Evolutionary conservation across 2,888 invertebrate genomes (phyloP).

Genomic region (Drosophila monieri): DNA sequence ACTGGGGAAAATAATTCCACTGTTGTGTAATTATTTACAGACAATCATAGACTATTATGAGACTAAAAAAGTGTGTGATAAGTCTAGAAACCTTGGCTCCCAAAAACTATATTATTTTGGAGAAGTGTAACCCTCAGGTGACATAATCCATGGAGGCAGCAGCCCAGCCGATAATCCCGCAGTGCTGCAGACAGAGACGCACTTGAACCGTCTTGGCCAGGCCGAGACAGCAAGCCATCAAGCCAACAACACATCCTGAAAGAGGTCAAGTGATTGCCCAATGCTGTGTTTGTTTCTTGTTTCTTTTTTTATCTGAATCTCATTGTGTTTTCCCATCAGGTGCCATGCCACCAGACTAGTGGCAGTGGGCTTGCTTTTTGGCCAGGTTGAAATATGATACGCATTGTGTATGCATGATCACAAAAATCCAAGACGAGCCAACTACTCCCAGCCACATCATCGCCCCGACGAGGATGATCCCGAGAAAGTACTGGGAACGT

Average conservation of each 20-base stretch:
- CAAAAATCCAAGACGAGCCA: conserved; percentile 34
- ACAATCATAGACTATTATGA: not conserved
- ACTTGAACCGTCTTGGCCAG: conserved; percentile 62
- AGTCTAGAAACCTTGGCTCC: too few relatives aligned
- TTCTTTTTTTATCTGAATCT: conserved; percentile 39
- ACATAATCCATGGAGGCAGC: conserved; percentile 58
- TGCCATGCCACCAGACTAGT: conserved; percentile 49
- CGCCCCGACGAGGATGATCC: conserved; percentile 6
- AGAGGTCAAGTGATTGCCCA: conserved; percentile 81
- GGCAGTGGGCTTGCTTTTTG: conserved; percentile 10
- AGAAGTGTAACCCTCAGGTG: conserved; percentile 41
- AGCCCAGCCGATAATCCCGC: conserved; percentile 17
- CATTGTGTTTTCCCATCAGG: conserved; percentile 83
- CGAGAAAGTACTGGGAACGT: not conserved
- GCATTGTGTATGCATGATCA: conserved; percentile 81
- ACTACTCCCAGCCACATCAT: not conserved
- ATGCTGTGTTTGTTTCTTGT: conserved; percentile 41
- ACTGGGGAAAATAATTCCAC: conserved; percentile 6
- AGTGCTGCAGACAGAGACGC: conserved; percentile 48
- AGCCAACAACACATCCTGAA: conserved; percentile 80
- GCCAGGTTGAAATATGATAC: conserved; percentile 80
- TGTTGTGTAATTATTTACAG: conserved; percentile 7
- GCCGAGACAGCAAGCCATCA: conserved; percentile 12
- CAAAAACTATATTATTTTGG: too few relatives aligned
- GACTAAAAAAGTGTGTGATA: too few relatives aligned